Conservation (phyloP, 2,113 vertebrate species). For the Pontoporia blainvillei region DNA sequence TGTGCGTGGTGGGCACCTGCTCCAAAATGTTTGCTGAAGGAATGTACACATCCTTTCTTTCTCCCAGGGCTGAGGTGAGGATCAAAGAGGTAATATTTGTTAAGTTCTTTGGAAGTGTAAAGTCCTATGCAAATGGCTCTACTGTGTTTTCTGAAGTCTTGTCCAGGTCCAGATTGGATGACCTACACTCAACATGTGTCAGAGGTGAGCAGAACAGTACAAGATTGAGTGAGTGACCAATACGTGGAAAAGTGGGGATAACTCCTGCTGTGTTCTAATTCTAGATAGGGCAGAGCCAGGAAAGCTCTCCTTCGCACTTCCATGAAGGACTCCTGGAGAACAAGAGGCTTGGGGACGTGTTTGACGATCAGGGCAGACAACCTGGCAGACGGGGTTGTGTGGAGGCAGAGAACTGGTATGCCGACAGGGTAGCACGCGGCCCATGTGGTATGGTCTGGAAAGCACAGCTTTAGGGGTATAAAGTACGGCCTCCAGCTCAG, state of each 20-base stretch:
- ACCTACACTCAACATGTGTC: neutral
- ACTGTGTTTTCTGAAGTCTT: neutral
- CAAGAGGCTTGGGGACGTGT: neutral
- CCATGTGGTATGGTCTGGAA: neutral
- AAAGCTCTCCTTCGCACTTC: neutral
- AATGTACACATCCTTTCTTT: neutral
- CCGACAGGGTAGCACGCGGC: neutral
- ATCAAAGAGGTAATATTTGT: neutral
- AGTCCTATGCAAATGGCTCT: neutral
- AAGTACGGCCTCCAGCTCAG: neutral
- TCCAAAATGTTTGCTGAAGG: neutral
- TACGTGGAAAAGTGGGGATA: neutral
- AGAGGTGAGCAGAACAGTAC: neutral
- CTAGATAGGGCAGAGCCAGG: neutral
- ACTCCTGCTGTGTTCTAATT: no score
- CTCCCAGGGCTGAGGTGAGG: neutral
- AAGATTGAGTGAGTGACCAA: neutral
- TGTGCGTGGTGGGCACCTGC: no score
- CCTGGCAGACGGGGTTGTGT: neutral
- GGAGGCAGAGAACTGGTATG: neutral
- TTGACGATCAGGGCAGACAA: neutral
- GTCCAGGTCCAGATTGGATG: neutral
- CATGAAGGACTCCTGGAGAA: neutral
- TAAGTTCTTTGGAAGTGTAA: neutral
- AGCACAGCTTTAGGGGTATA: neutral